A percentile compares a stretch with the other conserved stretches of the same genome.
phyloP scores from a whole-genome alignment of 1,140 invertebrate genomes.

The Pemphigus obesinymphae region DNA sequence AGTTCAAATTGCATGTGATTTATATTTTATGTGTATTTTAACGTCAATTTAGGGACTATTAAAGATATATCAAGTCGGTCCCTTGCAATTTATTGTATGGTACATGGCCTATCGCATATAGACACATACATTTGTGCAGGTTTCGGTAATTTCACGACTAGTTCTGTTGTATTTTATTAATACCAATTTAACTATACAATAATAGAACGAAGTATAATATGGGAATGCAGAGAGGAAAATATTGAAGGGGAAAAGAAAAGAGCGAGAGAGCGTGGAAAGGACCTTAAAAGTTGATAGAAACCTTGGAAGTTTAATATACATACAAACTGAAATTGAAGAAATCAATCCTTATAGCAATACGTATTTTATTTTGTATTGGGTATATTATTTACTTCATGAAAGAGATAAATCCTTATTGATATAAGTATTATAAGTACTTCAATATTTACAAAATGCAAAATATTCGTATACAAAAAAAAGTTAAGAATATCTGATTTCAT shows the following conservation, averaged over 20 bases:
- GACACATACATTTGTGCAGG: background rate
- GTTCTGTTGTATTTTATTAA: background rate
- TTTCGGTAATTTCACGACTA: background rate
- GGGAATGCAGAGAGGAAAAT: background rate
- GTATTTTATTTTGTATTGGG: background rate
- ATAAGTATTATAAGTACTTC: too few relatives aligned
- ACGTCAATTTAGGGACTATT: background rate
- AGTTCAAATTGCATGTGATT: background rate
- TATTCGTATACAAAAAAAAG: background rate
- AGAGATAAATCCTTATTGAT: background rate
- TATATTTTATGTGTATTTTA: background rate
- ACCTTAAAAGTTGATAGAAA: background rate
- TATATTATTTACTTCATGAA: background rate
- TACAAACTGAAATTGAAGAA: background rate
- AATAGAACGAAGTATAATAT: conserved; percentile 6
- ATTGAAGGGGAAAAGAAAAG: background rate
- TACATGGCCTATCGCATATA: background rate
- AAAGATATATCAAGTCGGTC: background rate
- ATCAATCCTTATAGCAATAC: background rate
- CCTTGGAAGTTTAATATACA: background rate
- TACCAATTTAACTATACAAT: background rate
- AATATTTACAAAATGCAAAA: background rate
- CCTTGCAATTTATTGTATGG: background rate
- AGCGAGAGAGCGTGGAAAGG: background rate
- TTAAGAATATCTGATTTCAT: background rate